A percentile compares a stretch with the other conserved stretches of the same genome.
These are phyloP conservation scores for Wiebesia pumilae DNA, from an alignment of 1,140 invertebrate species.

Conservation along the genomic window DNA sequence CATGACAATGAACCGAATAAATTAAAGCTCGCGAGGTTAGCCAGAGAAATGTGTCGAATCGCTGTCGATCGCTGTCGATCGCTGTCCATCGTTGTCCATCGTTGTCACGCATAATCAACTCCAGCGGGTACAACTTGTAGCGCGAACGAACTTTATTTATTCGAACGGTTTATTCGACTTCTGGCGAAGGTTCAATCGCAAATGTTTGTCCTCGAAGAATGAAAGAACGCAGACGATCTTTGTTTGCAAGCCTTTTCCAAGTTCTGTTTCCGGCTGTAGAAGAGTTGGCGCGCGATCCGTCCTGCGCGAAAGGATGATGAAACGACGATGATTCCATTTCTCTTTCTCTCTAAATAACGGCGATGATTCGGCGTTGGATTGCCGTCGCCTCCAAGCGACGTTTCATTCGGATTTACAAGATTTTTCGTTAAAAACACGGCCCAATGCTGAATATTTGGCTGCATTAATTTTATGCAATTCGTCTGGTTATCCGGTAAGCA, in stretches of 20 bases:
- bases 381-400: background rate
- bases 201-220: slow-evolving; percentile 7
- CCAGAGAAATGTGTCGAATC: background rate
- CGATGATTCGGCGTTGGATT: background rate
- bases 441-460: no score
- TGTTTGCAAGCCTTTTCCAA: background rate
- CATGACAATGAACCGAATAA: no score
- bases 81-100: background rate
- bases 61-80: background rate
- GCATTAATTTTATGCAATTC: no score
- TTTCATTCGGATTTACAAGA: background rate
- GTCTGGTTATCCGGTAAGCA: no score
- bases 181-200: slow-evolving; percentile 20
- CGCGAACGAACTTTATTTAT: background rate
- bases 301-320: background rate
- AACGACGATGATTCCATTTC: background rate
- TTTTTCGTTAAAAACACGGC: background rate
- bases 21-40: background rate
- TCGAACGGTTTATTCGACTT: slow-evolving; percentile 33
- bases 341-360: background rate
- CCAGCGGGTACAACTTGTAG: background rate
- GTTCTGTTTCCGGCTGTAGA: slow-evolving; percentile 11
- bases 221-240: background rate
- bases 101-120: slow-evolving; percentile 44
- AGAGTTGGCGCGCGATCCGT: background rate